Percentiles rank a stretch among this genome's conserved stretches.
These are phyloP conservation scores for Cryptoprocta ferox DNA, from an alignment of 2,797 vertebrate genomes.

Conservation along the genomic window DNA sequence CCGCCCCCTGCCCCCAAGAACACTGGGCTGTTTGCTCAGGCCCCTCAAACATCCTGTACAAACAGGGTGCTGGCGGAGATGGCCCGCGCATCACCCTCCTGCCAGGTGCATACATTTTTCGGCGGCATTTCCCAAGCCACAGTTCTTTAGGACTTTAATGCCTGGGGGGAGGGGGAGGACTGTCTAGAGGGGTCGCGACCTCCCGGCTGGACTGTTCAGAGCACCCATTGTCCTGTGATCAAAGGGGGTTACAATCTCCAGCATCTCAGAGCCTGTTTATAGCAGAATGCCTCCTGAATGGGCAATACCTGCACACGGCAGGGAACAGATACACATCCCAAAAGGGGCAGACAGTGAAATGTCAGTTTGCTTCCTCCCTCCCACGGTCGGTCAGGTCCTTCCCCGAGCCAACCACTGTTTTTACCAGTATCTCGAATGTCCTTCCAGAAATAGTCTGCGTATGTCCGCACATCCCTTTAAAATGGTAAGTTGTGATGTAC, in stretches of 20 bases:
- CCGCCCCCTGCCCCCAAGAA: not conserved
- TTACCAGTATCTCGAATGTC: not conserved
- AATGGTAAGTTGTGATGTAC: not conserved
- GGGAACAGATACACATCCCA: not conserved
- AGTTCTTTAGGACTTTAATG: constrained; percentile 6
- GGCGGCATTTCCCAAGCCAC: not conserved
- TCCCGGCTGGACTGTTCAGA: not conserved
- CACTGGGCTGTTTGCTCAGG: not conserved
- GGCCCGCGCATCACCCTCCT: not conserved
- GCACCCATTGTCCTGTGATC: constrained; percentile 33
- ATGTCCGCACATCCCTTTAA: not conserved
- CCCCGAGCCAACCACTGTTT: no score
- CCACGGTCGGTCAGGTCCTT: not conserved
- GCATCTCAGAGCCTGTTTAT: not conserved
- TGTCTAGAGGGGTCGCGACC: not conserved
- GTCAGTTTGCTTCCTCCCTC: not conserved
- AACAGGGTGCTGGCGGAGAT: not conserved
- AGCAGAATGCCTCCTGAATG: not conserved
- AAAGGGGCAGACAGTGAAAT: not conserved
- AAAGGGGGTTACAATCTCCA: not conserved
- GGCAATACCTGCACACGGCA: not conserved
- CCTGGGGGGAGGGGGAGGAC: not conserved
- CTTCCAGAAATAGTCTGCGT: not conserved
- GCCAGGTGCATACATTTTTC: not conserved
- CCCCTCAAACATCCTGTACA: constrained; percentile 32